Base-by-base conservation (phyloP, 2,888 invertebrate genomes). In the Cyclophora punctaria region DNA sequence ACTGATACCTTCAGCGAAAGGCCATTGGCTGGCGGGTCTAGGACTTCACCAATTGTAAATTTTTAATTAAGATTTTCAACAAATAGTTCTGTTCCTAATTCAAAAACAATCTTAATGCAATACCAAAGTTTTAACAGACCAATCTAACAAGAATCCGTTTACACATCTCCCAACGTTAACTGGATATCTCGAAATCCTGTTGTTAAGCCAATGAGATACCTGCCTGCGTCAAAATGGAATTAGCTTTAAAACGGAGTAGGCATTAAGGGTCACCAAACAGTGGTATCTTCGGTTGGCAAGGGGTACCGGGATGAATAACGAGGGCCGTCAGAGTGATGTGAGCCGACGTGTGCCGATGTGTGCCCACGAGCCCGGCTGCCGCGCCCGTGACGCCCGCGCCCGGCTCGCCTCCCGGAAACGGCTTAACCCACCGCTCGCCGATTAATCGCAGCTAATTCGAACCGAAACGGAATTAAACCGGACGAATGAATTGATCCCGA, bases 391-490 rank as follows among this genome's bases (percentile, higher is more conserved):
- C 4, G 3, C 44, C 4, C 44, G 44, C 33, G 54, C 41, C 51
- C 51, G 51, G 48, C 42, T 44, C 44, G 44, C 55, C 20, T 20
- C 20, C 69, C 67, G 69, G 69, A 66, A 60, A 48, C 67, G 82
- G 84, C 82, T 84, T 84, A 83, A 75, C 82, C 81, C 80, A 79
- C 74, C 75, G 76, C 73, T 71, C 75, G 72, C 71, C 83, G 79
- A 86, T 88, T 86, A 87, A 87, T 86, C 84, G 86, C 80, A 75
- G 74, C 83, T 87, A 87, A 87, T 85, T 83, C 83, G 76, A 82
- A 81, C 86, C 74, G 81, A 81, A 85, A 83, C 80, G 78, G 86
- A 86, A 85, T 86, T 84, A 83, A 80, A 85, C 79, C 81, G 85
- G 84, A 82, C 86, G 80, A 85, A 83, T 85, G 80, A 77, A 83